Evolutionary conservation across 1,140 invertebrate genomes (phyloP).

Genomic region (Trichoplusia ni): DNA sequence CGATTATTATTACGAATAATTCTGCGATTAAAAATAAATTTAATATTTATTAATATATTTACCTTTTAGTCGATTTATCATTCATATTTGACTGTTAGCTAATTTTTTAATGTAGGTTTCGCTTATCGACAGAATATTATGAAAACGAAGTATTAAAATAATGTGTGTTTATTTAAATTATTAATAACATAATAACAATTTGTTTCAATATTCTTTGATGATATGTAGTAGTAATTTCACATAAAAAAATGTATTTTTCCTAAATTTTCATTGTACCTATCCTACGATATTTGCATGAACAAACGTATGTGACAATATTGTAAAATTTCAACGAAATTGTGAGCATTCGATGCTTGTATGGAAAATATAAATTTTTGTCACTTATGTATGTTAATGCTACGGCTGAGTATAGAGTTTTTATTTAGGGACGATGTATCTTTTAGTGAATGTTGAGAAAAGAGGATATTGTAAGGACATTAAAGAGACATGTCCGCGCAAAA

Average conservation of each 20-base stretch:
- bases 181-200: not conserved
- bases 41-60: constrained; percentile 9
- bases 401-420: too few species aligned
- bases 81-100: constrained; percentile 9
- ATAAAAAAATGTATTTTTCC: constrained; percentile 17
- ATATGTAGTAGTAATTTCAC: not conserved
- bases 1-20: constrained; percentile 27
- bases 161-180: not conserved
- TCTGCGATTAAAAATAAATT: constrained; percentile 11
- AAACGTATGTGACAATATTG: constrained; percentile 8
- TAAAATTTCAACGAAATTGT: too few species aligned
- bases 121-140: constrained; percentile 8
- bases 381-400: too few species aligned
- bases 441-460: too few species aligned
- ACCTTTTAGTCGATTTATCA: not conserved
- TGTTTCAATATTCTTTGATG: not conserved
- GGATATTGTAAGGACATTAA: too few species aligned
- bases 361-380: too few species aligned
- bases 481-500: too few species aligned
- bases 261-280: constrained; percentile 3
- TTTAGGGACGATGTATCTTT: too few species aligned
- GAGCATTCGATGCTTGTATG: too few species aligned
- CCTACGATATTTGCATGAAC: not conserved
- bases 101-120: constrained; percentile 10
- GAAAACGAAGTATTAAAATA: not conserved